phyloP scores from a whole-genome alignment of 2,888 invertebrate genomes.

The Lycaena phlaeas region DNA sequence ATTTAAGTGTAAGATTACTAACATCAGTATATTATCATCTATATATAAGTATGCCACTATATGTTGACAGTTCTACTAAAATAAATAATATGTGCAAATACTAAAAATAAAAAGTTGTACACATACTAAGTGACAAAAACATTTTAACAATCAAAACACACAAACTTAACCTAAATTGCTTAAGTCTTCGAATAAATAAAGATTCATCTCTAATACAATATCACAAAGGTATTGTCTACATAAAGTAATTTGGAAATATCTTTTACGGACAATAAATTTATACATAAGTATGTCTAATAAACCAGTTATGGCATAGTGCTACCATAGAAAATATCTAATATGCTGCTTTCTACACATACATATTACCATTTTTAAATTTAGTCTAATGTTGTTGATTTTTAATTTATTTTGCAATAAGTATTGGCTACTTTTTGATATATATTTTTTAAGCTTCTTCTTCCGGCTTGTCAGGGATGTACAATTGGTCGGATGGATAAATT shows the following conservation, averaged over 20 bases:
- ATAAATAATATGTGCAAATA: not conserved
- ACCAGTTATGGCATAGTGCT: not conserved
- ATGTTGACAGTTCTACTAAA: not conserved
- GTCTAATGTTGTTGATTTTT: not conserved
- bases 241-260: not conserved
- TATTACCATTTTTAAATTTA: not conserved
- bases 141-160: not conserved
- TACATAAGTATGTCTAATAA: not conserved
- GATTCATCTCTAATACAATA: not conserved
- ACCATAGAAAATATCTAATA: too few species aligned
- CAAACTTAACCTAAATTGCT: slow-evolving; percentile 1
- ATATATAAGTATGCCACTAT: not conserved
- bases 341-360: not conserved
- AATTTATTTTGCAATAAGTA: not conserved
- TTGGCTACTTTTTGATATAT: not conserved
- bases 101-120: not conserved
- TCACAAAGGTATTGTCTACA: too few species aligned
- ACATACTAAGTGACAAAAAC: not conserved
- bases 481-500: slow-evolving; percentile 54
- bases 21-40: too few species aligned
- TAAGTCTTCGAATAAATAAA: not conserved
- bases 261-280: not conserved
- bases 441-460: not conserved
- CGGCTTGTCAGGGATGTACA: slow-evolving; percentile 42
- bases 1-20: too few species aligned